Percentiles rank a stretch among this genome's conserved stretches.
Evolutionary conservation across 2,113 vertebrate species (phyloP).

Genomic region (Chionodraco myersi): DNA sequence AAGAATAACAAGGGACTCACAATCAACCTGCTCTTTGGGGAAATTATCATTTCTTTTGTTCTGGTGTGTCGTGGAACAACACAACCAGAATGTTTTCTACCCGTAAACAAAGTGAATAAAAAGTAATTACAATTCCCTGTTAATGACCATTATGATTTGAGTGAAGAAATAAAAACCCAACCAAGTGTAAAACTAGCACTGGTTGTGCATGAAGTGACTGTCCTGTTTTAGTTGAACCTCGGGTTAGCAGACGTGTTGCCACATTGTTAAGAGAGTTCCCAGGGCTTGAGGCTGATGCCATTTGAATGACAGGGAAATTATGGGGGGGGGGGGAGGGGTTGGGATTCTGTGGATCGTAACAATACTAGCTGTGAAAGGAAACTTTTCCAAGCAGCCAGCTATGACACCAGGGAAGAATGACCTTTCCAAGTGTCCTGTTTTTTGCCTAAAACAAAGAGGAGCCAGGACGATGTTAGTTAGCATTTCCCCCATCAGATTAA

Average conservation of each 20-base stretch:
- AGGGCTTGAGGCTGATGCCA: constrained; percentile 45
- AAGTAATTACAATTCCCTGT: constrained; percentile 45
- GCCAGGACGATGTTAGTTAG: constrained; percentile 77
- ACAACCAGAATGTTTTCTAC: constrained; percentile 24
- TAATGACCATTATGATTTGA: constrained; percentile 48
- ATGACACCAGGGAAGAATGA: constrained; percentile 75
- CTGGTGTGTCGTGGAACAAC: constrained; percentile 38
- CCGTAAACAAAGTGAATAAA: constrained; percentile 39
- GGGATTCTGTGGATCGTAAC: constrained; percentile 48
- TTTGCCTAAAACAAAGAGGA: constrained; percentile 76
- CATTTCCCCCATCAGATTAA: constrained; percentile 78
- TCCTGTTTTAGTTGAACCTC: constrained; percentile 12
- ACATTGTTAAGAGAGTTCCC: constrained; percentile 48
- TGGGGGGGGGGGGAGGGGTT: constrained; percentile 36
- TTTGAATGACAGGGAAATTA: constrained; percentile 64
- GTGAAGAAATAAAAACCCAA: not conserved
- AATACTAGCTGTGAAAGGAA: constrained; percentile 65
- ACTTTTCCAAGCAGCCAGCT: constrained; percentile 68
- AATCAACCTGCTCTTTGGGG: constrained; percentile 36
- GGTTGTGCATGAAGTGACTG: not conserved
- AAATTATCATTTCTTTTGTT: constrained; percentile 35
- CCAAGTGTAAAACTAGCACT: no score
- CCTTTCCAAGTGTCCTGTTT: constrained; percentile 79
- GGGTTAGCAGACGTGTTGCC: constrained; percentile 47
- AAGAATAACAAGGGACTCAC: constrained; percentile 30